Base-by-base conservation (phyloP, 2,797 vertebrate species). In the Geotrypetes seraphini region DNA sequence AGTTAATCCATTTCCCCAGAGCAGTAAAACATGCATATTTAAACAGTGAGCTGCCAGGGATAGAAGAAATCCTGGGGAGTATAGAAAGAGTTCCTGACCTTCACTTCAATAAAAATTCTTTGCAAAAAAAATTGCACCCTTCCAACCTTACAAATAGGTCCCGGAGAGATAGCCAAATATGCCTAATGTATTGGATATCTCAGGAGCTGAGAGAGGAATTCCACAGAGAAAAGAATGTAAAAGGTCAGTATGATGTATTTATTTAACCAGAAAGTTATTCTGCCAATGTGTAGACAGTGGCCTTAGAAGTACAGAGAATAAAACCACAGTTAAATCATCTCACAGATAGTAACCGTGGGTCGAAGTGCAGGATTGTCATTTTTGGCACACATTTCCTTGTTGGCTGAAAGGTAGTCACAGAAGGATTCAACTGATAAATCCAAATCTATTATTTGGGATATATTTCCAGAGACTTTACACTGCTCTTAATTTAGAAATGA, bases 21-120 rank as follows among this genome's bases (percentile, higher is more conserved):
- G 46, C 45, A 57, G 43, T 30, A 50, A 47, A 64, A 53, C 47
- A 57, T 53, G 53, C 55, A 60, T 65, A 57, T 65, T 56, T 50
- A 53, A 61, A 36, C 52, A 53, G 46, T 7, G 36, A 10, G 35
- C 36, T 43, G 26, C 19, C 59, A 40, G 52, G 53, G 48, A 63
- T 57, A 61, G 50, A 48, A 28, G 50, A 46, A 45, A 39, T 65
- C 47, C 54, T 27, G 50, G 46, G 61, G 51, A 53, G 48, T 49
- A 31, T 47, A 64, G 60, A 65, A 68, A 18, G 65, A 46, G 31
- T 24, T 33, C 24, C 33, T 57, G 60, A 57, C 60, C 57, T 43
- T 39, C 27, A 52, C 26, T 2, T 44, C 46, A 62, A 50, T 29
- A 34, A 50, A 45, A 47, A 47, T 25, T 14, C 22, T 57, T 55